Conservation (phyloP, 1,140 invertebrate species). For the Trichomalopsis sarcophagae region DNA sequence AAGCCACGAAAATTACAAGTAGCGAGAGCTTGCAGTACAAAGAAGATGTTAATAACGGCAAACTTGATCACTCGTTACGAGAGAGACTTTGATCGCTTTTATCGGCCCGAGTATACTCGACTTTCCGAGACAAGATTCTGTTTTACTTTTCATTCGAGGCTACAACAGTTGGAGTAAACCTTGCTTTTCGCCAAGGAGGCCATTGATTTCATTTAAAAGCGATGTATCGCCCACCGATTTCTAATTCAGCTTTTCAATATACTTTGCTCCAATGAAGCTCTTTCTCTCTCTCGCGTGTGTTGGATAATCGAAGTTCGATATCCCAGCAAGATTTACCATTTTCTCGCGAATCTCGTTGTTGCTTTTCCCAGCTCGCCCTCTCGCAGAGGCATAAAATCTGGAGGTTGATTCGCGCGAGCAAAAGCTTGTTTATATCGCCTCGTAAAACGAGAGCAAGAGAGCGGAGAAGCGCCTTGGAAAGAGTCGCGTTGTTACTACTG, state of each 20-base stretch:
- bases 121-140: too few species aligned
- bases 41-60: conserved; percentile 64
- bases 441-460: conserved; percentile 24
- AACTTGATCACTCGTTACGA: conserved; percentile 54
- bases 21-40: conserved; percentile 10
- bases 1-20: conserved; percentile 59
- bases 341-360: background rate
- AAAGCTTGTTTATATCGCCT: conserved; percentile 49
- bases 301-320: conserved; percentile 42
- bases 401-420: conserved; percentile 41
- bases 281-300: background rate
- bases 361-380: conserved; percentile 44
- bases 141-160: too few species aligned
- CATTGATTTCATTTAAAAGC: conserved; percentile 31
- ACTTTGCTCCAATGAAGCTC: background rate
- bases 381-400: conserved; percentile 49
- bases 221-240: background rate
- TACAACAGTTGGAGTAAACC: background rate
- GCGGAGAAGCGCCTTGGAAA: conserved; percentile 5
- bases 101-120: background rate
- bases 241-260: conserved; percentile 28
- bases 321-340: conserved; percentile 1
- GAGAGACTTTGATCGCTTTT: background rate
- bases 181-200: background rate
- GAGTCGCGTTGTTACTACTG: conserved; percentile 7